These are phyloP conservation scores for Rugalucina vietnamica DNA, from an alignment of 2,888 invertebrate species.

Conservation along the genomic window DNA sequence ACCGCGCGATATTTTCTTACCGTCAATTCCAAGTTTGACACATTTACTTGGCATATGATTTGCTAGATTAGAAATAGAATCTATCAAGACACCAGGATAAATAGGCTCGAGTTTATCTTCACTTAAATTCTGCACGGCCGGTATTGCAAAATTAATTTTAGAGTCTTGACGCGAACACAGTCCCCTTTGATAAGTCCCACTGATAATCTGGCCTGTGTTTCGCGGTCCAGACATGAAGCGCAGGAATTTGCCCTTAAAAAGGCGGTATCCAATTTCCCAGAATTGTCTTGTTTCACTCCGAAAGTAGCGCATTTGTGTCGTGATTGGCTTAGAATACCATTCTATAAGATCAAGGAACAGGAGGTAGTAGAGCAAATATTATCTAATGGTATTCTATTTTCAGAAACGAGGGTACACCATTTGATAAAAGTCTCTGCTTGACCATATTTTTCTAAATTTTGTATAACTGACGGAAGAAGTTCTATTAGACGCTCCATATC, in stretches of 20 bases:
- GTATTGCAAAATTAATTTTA: background rate
- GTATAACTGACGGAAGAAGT: too few relatives aligned
- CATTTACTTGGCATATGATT: too few relatives aligned
- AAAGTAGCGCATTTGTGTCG: conserved; percentile 19
- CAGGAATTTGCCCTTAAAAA: conserved; percentile 43
- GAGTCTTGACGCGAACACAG: conserved; percentile 13
- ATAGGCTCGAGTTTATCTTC: too few relatives aligned
- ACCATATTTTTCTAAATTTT: too few relatives aligned
- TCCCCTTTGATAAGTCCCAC: background rate
- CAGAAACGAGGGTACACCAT: background rate
- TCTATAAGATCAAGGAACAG: conserved; percentile 21
- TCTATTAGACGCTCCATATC: too few relatives aligned
- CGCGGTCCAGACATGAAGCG: conserved; percentile 40
- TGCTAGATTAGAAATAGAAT: too few relatives aligned
- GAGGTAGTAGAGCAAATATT: conserved; percentile 25
- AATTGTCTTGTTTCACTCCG: background rate
- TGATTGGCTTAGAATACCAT: background rate
- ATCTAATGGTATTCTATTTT: conserved; percentile 3
- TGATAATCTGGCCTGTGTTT: conserved; percentile 19
- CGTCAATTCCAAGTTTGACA: conserved; percentile 16
- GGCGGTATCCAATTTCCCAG: conserved; percentile 31
- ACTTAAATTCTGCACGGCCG: too few relatives aligned
- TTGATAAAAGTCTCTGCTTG: background rate
- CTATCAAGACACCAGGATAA: too few relatives aligned
- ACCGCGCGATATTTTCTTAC: conserved; percentile 25